Evolutionary conservation across 2,797 vertebrate species (phyloP).

Genomic region (Trematomus bernacchii): DNA sequence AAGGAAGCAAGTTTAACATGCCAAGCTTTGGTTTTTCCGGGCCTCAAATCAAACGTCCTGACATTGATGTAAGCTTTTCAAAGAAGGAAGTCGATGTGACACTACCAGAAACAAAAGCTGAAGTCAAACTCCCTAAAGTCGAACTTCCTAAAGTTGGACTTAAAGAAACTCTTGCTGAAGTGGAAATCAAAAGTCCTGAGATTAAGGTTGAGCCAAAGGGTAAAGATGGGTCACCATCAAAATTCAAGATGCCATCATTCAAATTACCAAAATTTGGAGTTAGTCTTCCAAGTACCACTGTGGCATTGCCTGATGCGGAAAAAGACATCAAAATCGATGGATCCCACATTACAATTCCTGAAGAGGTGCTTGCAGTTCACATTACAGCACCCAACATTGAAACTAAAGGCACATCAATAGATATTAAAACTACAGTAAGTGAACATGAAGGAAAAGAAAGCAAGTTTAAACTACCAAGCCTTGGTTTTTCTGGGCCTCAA

Average conservation of each 20-base stretch:
- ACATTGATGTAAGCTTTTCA: conserved; percentile 41
- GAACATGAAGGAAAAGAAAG: conserved; percentile 40
- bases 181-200: conserved; percentile 48
- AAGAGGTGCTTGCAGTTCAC: neutral
- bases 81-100: conserved; percentile 49
- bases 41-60: conserved; percentile 49
- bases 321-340: conserved; percentile 38
- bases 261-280: conserved; percentile 72
- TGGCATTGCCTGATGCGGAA: conserved; percentile 1
- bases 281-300: conserved; percentile 7
- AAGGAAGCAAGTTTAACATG: conserved; percentile 75
- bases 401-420: conserved; percentile 10
- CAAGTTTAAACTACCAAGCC: conserved; percentile 29
- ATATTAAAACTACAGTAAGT: conserved; percentile 15
- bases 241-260: conserved; percentile 69
- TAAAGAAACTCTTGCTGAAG: conserved; percentile 18
- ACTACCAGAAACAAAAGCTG: conserved; percentile 25
- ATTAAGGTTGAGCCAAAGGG: conserved; percentile 25
- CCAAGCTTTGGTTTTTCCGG: conserved; percentile 66
- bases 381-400: conserved; percentile 20
- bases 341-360: conserved; percentile 19
- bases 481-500: conserved; percentile 35
- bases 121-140: conserved; percentile 38
- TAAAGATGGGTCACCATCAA: conserved; percentile 60
- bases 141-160: conserved; percentile 20